Base-by-base conservation (phyloP, 92 coral and sea anemone genomes). In the Phymanthus crucifer region DNA sequence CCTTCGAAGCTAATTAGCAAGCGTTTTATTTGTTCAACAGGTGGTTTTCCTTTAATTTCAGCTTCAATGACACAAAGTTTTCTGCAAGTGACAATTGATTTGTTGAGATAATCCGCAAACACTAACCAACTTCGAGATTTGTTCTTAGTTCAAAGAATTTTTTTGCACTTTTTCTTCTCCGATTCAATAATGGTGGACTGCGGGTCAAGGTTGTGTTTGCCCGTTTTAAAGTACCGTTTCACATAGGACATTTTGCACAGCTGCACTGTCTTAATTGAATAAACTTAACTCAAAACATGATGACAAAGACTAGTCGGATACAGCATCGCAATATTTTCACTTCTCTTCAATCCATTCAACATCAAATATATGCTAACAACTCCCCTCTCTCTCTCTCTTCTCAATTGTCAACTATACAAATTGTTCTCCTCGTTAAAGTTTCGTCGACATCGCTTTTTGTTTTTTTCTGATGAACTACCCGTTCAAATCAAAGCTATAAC, bases 61-160 rank as follows among this genome's bases (percentile, higher is more conserved):
- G 29, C 16, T 13, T 77, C 32, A 77, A 77, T 77, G 24, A 36
- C 21, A 17, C 19, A 61, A 26, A 24, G 29, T 29, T 61, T 40
- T 18, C 56, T 16, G 8, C 9, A 71, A 19, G 52, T 71, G 75
- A 38, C 48, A 71, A 71, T 38, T 40, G 33, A 45, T 19, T n/a
- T 23, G 56, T 32, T 12, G 40, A 71, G 75, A 40, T 71, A 71
- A 38, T 71, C 75, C 7, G 36, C 56, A 71, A 38, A 71, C 48
- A 71, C 35, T 23, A n/a, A 40, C 48, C 21, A 21, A 61, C 68
- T 61, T 61, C 68, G 68, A 61, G 32, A 12, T 56, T 71, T 36
- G 48, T 36, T 43, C 36, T 21, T 14, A 52, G 57, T 75, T 57
- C 26, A 33, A 75, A 47, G 18, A 32, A 31, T 5, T 8, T n/a